Evolutionary conservation across 2,888 invertebrate species (phyloP).

Genomic region (Yponomeuta malinellus): DNA sequence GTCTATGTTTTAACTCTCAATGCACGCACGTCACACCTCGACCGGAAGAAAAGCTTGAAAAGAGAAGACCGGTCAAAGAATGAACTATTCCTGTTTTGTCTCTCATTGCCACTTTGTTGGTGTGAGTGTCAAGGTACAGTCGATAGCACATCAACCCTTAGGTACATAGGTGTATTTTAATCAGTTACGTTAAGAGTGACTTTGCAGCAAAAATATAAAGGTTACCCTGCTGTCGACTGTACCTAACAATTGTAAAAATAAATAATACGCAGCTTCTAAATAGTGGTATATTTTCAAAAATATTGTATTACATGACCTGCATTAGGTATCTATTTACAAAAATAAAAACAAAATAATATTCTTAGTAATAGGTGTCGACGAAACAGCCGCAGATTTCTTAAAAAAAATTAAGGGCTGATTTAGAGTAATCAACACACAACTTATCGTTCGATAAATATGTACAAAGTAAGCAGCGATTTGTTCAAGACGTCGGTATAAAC

Average conservation of each 20-base stretch:
- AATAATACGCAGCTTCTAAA: slow-evolving; percentile 45
- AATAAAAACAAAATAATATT: slow-evolving; percentile 52
- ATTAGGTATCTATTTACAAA: slow-evolving; percentile 67
- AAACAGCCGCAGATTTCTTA: slow-evolving; percentile 34
- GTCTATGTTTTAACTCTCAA: too few species aligned
- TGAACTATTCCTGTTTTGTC: too few species aligned
- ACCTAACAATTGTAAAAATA: neutral
- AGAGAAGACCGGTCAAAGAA: too few species aligned
- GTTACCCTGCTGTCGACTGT: neutral
- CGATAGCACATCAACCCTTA: too few species aligned
- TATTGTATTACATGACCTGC: slow-evolving; percentile 73
- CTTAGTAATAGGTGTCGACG: slow-evolving; percentile 28
- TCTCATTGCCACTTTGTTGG: too few species aligned
- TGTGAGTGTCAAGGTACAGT: too few species aligned
- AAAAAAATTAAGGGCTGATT: neutral
- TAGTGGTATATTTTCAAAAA: slow-evolving; percentile 76
- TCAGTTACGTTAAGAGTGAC: too few species aligned
- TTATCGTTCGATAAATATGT: neutral
- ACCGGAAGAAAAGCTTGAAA: too few species aligned
- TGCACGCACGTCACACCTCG: too few species aligned
- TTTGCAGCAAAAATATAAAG: too few species aligned
- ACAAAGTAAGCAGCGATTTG: slow-evolving; percentile 19
- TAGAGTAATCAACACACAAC: neutral
- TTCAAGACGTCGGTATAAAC: neutral
- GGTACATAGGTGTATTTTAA: too few species aligned